Evolutionary conservation across 2,888 invertebrate genomes (phyloP), one percentile per base, ranked within the genome.

Genomic region (Amphimallon solstitiale): DNA sequence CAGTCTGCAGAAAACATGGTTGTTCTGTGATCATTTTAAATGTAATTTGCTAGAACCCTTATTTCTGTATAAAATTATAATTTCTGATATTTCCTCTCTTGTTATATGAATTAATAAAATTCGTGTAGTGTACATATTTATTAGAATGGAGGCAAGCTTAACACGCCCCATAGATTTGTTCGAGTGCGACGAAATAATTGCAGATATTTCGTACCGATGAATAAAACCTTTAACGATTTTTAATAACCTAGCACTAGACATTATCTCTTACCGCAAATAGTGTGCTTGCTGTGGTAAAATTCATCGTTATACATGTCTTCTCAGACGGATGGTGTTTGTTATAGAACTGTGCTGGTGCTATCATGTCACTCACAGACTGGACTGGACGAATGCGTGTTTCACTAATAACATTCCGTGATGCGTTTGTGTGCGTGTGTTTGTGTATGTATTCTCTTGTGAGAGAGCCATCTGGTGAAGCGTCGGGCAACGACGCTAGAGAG

Each of bases 291-390:
- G 85, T 84, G 84, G 83, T 85, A 84, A 84, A 86, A 87, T 87
- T 87, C 88, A 88, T 88, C 85, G 81, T 87, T 86, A 88, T 88
- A 87, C 88, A 88, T 88, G 87, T 86, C 88, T 88, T 86, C 86
- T 84, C 85, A 85, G 85, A 86, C 86, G 86, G 86, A 77, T 78
- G 76, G 74, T 74, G 76, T 77, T 77, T 73, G 70, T 70, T 76
- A 74, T 72, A 76, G 71, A 73, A 70, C 74, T 76, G 78, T 79
- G 77, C 77, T 80, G 80, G 78, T 48, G 63, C 66, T 81, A 79
- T 77, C 82, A 82, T 82, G 81, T 78, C 81, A 81, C 81, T 80
- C 71, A 81, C 80, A 80, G 77, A 78, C 69, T 71, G 71, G 65
- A 63, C 69, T 48, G 62, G 68, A 54, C 61, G 37, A 45, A 63